Conservation (phyloP, 2,888 invertebrate species). For the Merodon equestris region DNA sequence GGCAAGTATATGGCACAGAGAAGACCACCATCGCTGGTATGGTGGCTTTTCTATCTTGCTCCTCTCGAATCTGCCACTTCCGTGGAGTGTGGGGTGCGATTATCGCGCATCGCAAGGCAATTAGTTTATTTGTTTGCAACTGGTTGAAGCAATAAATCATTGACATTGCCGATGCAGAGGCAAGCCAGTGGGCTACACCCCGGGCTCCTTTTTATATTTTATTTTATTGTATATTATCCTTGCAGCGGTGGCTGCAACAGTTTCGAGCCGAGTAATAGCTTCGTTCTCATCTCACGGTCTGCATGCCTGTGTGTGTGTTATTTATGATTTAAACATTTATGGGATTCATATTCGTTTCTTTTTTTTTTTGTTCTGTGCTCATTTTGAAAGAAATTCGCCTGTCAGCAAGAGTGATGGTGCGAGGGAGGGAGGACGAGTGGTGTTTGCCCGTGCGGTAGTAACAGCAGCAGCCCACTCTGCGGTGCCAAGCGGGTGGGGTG, state of each 20-base stretch:
- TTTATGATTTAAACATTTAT: slow-evolving; percentile 67
- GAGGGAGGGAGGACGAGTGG: slow-evolving; percentile 16
- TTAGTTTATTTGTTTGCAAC: slow-evolving; percentile 66
- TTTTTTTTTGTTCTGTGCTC: not conserved
- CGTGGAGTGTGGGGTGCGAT: slow-evolving; percentile 26
- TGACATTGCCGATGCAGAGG: slow-evolving; percentile 36
- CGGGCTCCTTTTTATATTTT: slow-evolving; percentile 34
- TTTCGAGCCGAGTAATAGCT: not conserved
- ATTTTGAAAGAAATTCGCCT: slow-evolving; percentile 60
- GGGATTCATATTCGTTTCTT: slow-evolving; percentile 33
- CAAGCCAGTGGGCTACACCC: slow-evolving; percentile 48
- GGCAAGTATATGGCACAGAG: slow-evolving; percentile 10
- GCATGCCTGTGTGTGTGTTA: slow-evolving; percentile 46
- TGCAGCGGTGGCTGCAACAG: too few relatives aligned
- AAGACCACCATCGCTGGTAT: too few relatives aligned
- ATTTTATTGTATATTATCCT: slow-evolving; percentile 44
- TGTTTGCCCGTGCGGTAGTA: slow-evolving; percentile 38
- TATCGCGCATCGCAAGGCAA: slow-evolving; percentile 63
- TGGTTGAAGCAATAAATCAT: slow-evolving; percentile 65
- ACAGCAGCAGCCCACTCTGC: slow-evolving; percentile 3
- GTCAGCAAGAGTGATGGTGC: slow-evolving; percentile 50
- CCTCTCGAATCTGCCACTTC: not conserved
- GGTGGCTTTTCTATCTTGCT: too few relatives aligned
- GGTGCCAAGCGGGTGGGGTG: slow-evolving; percentile 41
- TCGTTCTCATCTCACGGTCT: slow-evolving; percentile 28